Evolutionary conservation across 2,797 vertebrate genomes (phyloP), one percentile per base, ranked within the genome.

Genomic region (Eulemur mongoz): DNA sequence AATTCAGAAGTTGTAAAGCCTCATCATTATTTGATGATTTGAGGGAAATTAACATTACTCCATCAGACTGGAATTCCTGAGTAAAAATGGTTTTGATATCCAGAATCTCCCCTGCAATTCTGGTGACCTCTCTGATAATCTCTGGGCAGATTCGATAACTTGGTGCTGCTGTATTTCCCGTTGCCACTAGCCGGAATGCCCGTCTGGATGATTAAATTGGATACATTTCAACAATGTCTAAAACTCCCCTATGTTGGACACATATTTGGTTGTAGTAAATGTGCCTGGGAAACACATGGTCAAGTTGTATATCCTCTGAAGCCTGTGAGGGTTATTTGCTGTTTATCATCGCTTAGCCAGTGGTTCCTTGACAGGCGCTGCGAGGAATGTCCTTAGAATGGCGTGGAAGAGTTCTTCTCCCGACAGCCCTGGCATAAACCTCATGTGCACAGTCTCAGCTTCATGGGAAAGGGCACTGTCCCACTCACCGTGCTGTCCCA

Each of bases 271-370:
- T 73, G 3, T 32, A 45, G 50, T n/a, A 27, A 50, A 61, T 4
- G 2, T 50, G 17, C 27, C 27, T 89, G 14, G 3, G 75, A 57
- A 86, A n/a, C 22, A 35, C 20, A 14, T 15, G 52, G n/a, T 67
- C 48, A 38, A 14, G 45, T 30, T 45, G 18, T 50, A 0, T 72
- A 0, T 70, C 35, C 14, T 57, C 1, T 2, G 40, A 82, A 86
- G 79, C 57, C 50, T 63, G 8, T n/a, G 57, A 38, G 30, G 17
- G 52, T 12, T n/a, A 1, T 40, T 54, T 30, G 30, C 5, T 50
- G 48, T 75, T 5, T 11, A 0, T 32, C 0, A 1, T 82, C 63
- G 4, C 18, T 43, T 59, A 9, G 12, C 35, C 2, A 0, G 2
- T 18, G 20, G 22, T 81, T 85, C 73, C 48, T 45, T 48, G 54